These are phyloP conservation scores for Acanthiza pusilla DNA, from an alignment of 2,797 vertebrate genomes.

Conservation along the genomic window DNA sequence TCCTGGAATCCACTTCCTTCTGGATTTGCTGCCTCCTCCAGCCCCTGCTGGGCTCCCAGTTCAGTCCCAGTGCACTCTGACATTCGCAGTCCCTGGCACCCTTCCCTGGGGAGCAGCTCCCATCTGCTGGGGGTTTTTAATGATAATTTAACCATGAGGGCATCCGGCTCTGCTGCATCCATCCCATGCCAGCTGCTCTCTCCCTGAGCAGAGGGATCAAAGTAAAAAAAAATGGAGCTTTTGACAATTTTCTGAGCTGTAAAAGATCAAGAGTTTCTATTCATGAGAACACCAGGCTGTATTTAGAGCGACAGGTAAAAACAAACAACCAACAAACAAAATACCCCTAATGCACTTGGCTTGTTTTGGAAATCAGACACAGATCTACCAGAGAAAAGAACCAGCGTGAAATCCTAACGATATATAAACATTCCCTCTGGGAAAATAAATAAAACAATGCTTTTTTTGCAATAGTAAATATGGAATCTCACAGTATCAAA, in stretches of 20 bases:
- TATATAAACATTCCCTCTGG: not conserved
- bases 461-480: not conserved
- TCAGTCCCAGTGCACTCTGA: not conserved
- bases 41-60: not conserved
- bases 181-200: not conserved
- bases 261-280: not conserved
- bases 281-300: not conserved
- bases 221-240: not conserved
- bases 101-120: not conserved
- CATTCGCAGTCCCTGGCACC: accelerated
- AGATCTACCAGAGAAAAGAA: not conserved
- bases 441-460: not conserved
- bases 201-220: not conserved
- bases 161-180: not conserved
- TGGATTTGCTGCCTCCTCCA: not conserved
- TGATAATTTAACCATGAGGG: not conserved
- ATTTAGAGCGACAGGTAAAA: not conserved
- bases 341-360: not conserved
- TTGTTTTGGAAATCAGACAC: not conserved
- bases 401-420: not conserved
- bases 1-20: not conserved
- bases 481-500: not conserved
- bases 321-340: not conserved
- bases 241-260: not conserved
- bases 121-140: accelerated